Conservation (phyloP, 2,797 vertebrate species). For the Neopelma chrysocephalum region DNA sequence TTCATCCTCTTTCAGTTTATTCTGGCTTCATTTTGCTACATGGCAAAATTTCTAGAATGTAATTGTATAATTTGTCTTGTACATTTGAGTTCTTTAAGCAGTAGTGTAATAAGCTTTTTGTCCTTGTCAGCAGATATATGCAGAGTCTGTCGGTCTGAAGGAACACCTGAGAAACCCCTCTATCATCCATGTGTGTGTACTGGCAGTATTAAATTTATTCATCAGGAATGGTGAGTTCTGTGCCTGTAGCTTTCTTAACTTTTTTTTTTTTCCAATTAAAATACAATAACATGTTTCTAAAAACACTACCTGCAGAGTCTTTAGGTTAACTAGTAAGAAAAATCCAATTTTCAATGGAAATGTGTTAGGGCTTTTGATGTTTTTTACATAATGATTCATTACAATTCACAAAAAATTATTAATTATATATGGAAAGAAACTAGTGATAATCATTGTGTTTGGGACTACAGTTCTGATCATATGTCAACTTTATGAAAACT, state of each 20-base stretch:
- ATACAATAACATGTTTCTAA: not conserved
- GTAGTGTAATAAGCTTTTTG: not conserved
- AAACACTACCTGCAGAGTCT: not conserved
- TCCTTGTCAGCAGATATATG: conserved; percentile 87
- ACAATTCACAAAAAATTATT: not conserved
- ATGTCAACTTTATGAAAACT: not conserved
- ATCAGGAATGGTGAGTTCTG: conserved; percentile 93
- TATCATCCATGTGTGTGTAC: conserved; percentile 98
- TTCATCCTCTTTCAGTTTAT: not conserved
- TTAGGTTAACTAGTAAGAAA: not conserved
- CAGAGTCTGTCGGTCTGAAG: conserved; percentile 95
- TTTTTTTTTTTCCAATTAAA: not conserved
- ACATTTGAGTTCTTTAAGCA: not conserved
- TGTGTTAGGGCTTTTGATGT: accelerated
- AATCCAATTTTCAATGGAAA: not conserved
- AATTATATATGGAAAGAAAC: not conserved
- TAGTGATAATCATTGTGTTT: not conserved
- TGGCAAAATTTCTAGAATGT: not conserved
- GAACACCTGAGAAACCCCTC: conserved; percentile 93
- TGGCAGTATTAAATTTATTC: conserved; percentile 99
- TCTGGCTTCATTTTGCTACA: not conserved
- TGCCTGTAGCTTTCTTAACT: not conserved
- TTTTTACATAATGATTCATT: not conserved
- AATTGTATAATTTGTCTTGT: not conserved
- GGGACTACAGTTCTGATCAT: not conserved